Evolutionary conservation across 2,888 invertebrate species (phyloP).

Genomic region (Trissolcus japonicus): DNA sequence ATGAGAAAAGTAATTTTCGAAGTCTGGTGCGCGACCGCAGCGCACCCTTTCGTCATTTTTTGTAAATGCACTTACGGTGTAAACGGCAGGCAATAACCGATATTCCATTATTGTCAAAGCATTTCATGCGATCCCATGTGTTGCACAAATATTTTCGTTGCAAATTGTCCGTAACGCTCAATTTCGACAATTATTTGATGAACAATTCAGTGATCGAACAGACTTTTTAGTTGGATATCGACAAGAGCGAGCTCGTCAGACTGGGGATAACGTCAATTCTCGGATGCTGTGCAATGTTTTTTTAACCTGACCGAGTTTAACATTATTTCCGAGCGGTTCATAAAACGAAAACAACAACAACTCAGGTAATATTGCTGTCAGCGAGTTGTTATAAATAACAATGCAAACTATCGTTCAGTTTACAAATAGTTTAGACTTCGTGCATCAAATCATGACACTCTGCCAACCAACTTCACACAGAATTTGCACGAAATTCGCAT

Average conservation of each 20-base stretch:
- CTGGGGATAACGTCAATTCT: background rate
- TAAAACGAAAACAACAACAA: slow-evolving; percentile 18
- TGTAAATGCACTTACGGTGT: background rate
- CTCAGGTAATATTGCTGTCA: slow-evolving; percentile 13
- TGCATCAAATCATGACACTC: no score
- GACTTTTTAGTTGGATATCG: no score
- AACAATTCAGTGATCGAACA: no score
- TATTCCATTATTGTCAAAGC: slow-evolving; percentile 1
- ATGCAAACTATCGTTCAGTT: no score
- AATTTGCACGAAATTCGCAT: no score
- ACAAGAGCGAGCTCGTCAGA: no score
- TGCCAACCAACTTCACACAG: no score
- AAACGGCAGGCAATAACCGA: slow-evolving; percentile 3
- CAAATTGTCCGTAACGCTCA: no score
- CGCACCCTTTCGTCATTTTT: background rate
- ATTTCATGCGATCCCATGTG: background rate
- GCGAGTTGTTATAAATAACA: no score
- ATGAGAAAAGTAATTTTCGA: background rate
- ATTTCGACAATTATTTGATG: no score
- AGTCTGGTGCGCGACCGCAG: background rate
- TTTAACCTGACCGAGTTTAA: slow-evolving; percentile 10
- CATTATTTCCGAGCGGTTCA: slow-evolving; percentile 23
- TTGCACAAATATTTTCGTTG: background rate
- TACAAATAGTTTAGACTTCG: no score
- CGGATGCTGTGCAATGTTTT: slow-evolving; percentile 10